These are phyloP conservation scores for Teleogryllus occipitalis DNA, from an alignment of 1,140 invertebrate genomes.

Conservation along the genomic window DNA sequence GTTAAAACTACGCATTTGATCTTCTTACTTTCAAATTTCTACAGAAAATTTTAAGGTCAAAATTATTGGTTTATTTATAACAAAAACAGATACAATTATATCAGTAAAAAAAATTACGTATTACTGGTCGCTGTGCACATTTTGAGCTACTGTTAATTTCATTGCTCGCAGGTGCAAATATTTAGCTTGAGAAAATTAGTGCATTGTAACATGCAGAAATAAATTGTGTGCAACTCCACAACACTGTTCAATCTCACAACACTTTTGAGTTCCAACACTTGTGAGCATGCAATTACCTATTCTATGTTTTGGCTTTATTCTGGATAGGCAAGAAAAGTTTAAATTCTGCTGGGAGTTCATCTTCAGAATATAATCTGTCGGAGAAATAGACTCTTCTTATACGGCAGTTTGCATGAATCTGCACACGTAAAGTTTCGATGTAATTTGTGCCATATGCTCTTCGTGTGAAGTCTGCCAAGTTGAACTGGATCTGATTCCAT, in stretches of 20 bases:
- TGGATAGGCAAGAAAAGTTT: conserved; percentile 93
- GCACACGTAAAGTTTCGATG: conserved; percentile 93
- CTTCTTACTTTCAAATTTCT: background rate
- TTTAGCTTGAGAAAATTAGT: no score
- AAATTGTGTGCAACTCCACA: no score
- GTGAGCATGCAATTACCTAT: no score
- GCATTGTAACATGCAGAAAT: no score
- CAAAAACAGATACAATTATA: background rate
- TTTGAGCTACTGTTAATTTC: no score
- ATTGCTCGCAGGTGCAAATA: no score
- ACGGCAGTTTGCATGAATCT: conserved; percentile 98
- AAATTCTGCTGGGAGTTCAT: conserved; percentile 98
- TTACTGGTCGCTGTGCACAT: background rate
- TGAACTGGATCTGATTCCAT: conserved; percentile 99
- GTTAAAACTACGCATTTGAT: no score
- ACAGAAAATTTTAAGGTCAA: background rate
- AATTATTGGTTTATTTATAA: background rate
- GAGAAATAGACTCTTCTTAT: conserved; percentile 98
- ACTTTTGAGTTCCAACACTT: no score
- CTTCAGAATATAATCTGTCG: conserved; percentile 96
- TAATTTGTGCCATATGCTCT: conserved; percentile 99
- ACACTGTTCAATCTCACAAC: no score
- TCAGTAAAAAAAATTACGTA: background rate
- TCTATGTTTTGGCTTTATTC: conserved; percentile 53
- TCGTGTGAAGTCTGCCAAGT: conserved; percentile 95